phyloP scores from a whole-genome alignment of 2,797 vertebrate species.

The Melanitta fusca region DNA sequence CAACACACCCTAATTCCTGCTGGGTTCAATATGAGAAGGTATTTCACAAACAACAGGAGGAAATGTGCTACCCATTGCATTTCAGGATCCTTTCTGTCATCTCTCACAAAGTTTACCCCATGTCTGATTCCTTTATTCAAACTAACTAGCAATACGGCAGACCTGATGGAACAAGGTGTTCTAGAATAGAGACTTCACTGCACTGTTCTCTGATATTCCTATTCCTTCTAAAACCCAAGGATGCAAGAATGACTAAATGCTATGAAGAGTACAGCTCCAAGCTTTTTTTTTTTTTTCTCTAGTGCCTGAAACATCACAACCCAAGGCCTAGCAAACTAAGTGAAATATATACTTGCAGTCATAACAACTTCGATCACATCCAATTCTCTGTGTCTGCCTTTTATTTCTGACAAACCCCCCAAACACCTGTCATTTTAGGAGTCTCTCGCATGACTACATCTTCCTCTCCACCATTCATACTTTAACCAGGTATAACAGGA shows the following conservation, averaged over 20 bases:
- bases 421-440: not conserved
- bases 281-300: not conserved
- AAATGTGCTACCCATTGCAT: rapidly evolving
- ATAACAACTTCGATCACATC: not conserved
- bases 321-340: not conserved
- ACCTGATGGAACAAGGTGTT: not conserved
- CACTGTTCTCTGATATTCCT: not conserved
- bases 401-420: not conserved
- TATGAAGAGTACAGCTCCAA: not conserved
- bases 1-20: not conserved
- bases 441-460: not conserved
- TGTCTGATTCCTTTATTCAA: not conserved
- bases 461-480: not conserved
- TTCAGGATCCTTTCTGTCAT: not conserved
- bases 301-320: not conserved
- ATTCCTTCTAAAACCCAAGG: not conserved
- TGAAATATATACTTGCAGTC: not conserved
- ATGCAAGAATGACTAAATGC: not conserved
- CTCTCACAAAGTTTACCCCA: not conserved
- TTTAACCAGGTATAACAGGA: not conserved
- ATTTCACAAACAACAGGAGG: not conserved
- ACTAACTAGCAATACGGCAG: not conserved
- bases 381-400: not conserved
- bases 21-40: not conserved
- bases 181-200: not conserved